Evolutionary conservation across 92 coral and sea anemone genomes (phyloP), one percentile per base, ranked within the genome.

Genomic region (Parazoanthus darwini): DNA sequence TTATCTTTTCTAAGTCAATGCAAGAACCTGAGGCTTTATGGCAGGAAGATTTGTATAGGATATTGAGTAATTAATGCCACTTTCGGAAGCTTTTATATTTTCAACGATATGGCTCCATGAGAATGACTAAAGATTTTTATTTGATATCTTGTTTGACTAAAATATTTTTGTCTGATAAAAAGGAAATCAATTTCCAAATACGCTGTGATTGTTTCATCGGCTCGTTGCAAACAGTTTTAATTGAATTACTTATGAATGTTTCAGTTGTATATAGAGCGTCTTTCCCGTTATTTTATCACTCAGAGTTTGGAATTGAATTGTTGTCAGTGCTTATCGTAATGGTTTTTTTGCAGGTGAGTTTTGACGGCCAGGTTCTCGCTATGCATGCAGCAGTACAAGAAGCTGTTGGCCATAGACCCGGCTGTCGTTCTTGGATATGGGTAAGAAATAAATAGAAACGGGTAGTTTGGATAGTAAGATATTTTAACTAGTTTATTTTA

Each of bases 321-420:
- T 65, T 65, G 71, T 65, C 71, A 65, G 71, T 65, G 71, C 71
- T 65, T 65, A 65, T 65, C 71, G 71, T 65, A 65, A 65, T 65
- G 71, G 3, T 65, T 65, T 65, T 43, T 84, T 71, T 76, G 13
- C 65, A 96, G 98, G 98, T 96, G 59, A 90, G 94, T 76, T 93
- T 92, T 77, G 98, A 92, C 85, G 98, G 98, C 11, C 98, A 96
- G 58, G 98, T 96, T 29, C 79, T 94, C 58, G 82, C 98, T 98
- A 96, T 25, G 81, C 98, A 96, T 25, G 81, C 33, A 29, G 33
- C 33, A 29, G 33, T 29, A 29, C 33, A 29, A 29, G 33, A 29
- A 29, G 33, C 33, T 29, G 33, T 29, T 29, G 33, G 0, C 33
- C 33, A 29, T 29, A 29, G 33, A 29, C 33, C 33, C 33, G 33